A percentile compares a stretch with the other conserved stretches of the same genome.
Evolutionary conservation across 2,888 invertebrate genomes (phyloP).

Genomic region (Parnassius mnemosyne): DNA sequence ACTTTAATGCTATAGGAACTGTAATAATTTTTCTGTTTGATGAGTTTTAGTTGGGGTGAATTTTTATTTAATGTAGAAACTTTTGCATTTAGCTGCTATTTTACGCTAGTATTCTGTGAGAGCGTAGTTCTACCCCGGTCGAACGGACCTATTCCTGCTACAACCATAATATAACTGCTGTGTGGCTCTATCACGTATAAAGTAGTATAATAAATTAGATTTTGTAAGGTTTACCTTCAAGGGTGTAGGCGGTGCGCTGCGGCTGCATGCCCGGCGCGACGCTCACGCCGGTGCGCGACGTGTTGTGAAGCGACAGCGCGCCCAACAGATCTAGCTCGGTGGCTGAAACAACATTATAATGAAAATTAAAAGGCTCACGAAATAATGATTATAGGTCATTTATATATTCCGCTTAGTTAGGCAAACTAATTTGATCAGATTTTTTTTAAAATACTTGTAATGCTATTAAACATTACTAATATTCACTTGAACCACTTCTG

Average conservation of each 20-base stretch:
- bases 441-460: too few relatives aligned
- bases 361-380: neutral
- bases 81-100: neutral
- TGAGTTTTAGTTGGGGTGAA: slow-evolving; percentile 1
- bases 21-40: slow-evolving; percentile 8
- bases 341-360: slow-evolving; percentile 70
- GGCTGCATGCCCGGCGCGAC: slow-evolving; percentile 84
- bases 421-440: too few relatives aligned
- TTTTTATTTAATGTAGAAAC: slow-evolving; percentile 8
- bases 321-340: slow-evolving; percentile 89
- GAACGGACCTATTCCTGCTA: too few relatives aligned
- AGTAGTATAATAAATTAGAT: too few relatives aligned
- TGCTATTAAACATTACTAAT: too few relatives aligned
- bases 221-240: slow-evolving; percentile 81
- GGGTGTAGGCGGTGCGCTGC: slow-evolving; percentile 85
- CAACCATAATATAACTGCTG: too few relatives aligned
- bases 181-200: too few relatives aligned
- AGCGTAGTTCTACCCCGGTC: too few relatives aligned
- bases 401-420: too few relatives aligned
- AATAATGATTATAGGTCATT: too few relatives aligned
- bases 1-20: slow-evolving; percentile 16
- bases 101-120: too few relatives aligned
- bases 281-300: slow-evolving; percentile 85
- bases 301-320: slow-evolving; percentile 89
- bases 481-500: too few relatives aligned